phyloP scores from a whole-genome alignment of 2,888 invertebrate genomes.

The Osedax frankpressi region DNA sequence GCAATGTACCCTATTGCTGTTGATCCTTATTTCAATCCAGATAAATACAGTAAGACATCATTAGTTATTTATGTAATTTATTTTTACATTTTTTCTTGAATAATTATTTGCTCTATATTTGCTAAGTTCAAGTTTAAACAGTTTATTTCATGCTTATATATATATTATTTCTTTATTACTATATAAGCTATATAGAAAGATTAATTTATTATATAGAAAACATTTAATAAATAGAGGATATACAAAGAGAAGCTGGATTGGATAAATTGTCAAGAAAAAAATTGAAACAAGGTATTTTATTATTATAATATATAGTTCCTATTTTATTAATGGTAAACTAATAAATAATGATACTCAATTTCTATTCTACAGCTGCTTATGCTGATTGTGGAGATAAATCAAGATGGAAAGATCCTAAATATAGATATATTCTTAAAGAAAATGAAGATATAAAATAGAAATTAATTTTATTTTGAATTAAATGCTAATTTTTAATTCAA shows the following conservation, averaged over 20 bases:
- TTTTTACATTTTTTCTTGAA: neutral
- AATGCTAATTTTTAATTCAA: too few species aligned
- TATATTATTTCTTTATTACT: too few species aligned
- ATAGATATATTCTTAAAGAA: neutral
- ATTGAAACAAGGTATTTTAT: neutral
- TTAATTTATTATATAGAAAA: too few species aligned
- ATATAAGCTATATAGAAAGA: too few species aligned
- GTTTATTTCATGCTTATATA: too few species aligned
- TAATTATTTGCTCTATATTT: neutral
- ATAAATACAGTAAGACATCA: conserved; percentile 54
- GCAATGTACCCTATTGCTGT: conserved; percentile 55
- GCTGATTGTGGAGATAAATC: neutral
- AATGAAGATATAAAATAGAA: neutral
- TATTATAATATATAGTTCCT: neutral
- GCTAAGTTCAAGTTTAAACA: too few species aligned
- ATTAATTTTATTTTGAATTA: too few species aligned
- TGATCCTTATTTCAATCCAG: conserved; percentile 55
- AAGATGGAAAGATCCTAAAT: conserved; percentile 1
- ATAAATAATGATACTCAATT: neutral
- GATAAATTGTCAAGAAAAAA: too few species aligned
- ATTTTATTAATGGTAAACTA: neutral
- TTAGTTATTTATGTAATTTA: neutral
- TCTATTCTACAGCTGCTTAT: conserved; percentile 4
- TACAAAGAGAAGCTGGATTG: too few species aligned
- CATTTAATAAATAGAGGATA: too few species aligned